Conservation (phyloP, 2,888 invertebrate species). For the Acrocyrtus sp. region DNA sequence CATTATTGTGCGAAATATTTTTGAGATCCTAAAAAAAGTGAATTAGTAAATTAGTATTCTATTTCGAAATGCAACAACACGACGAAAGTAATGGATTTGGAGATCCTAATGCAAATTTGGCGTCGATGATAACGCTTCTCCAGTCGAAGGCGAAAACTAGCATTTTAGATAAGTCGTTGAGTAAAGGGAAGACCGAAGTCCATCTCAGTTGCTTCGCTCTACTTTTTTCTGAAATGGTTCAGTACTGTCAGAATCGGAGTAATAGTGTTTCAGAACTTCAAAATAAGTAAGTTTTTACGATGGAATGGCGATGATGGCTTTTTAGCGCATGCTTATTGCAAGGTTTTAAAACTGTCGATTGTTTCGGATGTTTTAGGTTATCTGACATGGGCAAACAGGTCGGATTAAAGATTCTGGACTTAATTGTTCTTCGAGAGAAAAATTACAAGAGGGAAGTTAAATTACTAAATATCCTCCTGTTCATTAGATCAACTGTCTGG, state of each 20-base stretch:
- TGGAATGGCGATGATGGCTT: no score
- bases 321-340: no score
- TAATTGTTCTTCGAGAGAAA: conserved; percentile 93
- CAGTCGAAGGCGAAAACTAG: conserved; percentile 72
- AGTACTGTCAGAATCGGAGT: conserved; percentile 96
- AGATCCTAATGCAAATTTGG: conserved; percentile 42
- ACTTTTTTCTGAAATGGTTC: conserved; percentile 97
- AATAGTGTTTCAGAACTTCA: conserved; percentile 95
- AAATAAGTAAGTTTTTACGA: conserved; percentile 86
- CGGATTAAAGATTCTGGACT: conserved; percentile 90
- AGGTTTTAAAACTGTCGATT: no score
- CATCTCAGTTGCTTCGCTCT: conserved; percentile 93
- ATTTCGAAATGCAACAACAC: conserved; percentile 8
- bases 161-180: conserved; percentile 89
- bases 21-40: no score
- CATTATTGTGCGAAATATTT: no score
- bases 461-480: conserved; percentile 91
- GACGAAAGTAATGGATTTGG: conserved; percentile 13
- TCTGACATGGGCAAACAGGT: conserved; percentile 96
- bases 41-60: no score
- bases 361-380: conserved; percentile 72
- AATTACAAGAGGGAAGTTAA: conserved; percentile 96
- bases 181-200: conserved; percentile 92
- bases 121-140: conserved; percentile 54
- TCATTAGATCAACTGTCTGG: conserved; percentile 97